A percentile compares a stretch with the other conserved stretches of the same genome.
These are phyloP conservation scores for Chrysotoxum bicinctum DNA, from an alignment of 2,888 invertebrate species.

Conservation along the genomic window DNA sequence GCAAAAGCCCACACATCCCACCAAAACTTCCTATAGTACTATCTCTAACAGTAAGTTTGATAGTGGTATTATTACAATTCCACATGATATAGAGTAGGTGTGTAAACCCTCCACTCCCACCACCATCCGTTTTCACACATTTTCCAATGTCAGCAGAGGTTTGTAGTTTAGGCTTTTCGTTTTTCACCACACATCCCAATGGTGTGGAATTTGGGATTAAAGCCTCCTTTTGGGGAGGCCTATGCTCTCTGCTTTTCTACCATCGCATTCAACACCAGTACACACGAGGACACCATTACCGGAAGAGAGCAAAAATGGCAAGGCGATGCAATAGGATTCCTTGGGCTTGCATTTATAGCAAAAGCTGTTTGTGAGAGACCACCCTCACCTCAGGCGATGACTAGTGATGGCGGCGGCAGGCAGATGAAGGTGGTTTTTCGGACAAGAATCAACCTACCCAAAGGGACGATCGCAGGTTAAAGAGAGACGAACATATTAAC, in stretches of 20 bases:
- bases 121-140: slow-evolving; percentile 49
- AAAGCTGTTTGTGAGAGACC: slow-evolving; percentile 44
- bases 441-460: slow-evolving; percentile 34
- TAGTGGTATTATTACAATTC: slow-evolving; percentile 63
- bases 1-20: slow-evolving; percentile 10
- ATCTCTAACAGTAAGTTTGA: slow-evolving; percentile 14
- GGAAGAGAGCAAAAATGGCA: slow-evolving; percentile 53
- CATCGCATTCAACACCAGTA: not conserved
- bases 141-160: slow-evolving; percentile 40
- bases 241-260: slow-evolving; percentile 41
- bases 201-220: slow-evolving; percentile 53
- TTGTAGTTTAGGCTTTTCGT: slow-evolving; percentile 63
- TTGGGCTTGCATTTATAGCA: slow-evolving; percentile 50
- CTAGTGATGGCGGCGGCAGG: not conserved
- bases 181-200: slow-evolving; percentile 70
- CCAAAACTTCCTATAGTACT: not conserved
- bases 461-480: slow-evolving; percentile 55
- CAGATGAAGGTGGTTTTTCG: slow-evolving; percentile 28
- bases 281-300: slow-evolving; percentile 1
- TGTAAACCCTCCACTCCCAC: not conserved
- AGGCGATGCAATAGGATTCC: slow-evolving; percentile 53
- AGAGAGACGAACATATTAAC: slow-evolving; percentile 36
- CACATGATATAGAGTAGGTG: slow-evolving; percentile 44
- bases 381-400: slow-evolving; percentile 57
- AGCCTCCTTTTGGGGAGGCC: slow-evolving; percentile 31